These are phyloP conservation scores for Frieseomelitta varia DNA, from an alignment of 1,140 invertebrate species.

Conservation along the genomic window DNA sequence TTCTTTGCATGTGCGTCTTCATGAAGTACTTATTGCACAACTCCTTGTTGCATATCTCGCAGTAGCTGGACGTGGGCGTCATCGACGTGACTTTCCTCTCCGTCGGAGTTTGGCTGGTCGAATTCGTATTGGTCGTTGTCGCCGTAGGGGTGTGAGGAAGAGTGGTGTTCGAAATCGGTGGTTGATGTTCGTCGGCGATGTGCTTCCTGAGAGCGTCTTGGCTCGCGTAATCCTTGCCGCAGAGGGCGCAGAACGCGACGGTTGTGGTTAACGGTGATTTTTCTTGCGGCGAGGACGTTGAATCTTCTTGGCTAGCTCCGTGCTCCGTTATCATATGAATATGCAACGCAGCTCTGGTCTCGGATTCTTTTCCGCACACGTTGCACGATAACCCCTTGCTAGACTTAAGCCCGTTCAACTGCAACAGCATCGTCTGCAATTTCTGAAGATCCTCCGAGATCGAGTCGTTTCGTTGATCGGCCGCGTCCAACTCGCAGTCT, in stretches of 20 bases:
- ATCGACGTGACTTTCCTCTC: constrained; percentile 77
- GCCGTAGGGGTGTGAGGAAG: constrained; percentile 55
- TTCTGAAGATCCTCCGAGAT: constrained; percentile 92
- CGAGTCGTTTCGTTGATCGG: constrained; percentile 81
- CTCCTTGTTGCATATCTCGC: constrained; percentile 99
- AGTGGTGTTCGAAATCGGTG: constrained; percentile 51
- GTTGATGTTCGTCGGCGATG: constrained; percentile 83
- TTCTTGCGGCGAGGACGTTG: constrained; percentile 54
- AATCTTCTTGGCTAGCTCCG: constrained; percentile 72
- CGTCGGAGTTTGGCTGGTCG: constrained; percentile 36
- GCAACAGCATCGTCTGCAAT: constrained; percentile 95
- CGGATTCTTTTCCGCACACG: constrained; percentile 85
- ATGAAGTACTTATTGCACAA: constrained; percentile 99
- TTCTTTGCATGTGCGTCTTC: constrained; percentile 99
- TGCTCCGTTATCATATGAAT: constrained; percentile 86
- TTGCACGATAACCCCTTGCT: constrained; percentile 83
- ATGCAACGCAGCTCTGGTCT: constrained; percentile 83
- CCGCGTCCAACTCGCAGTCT: constrained; percentile 64
- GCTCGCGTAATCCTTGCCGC: constrained; percentile 83
- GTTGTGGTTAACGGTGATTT: constrained; percentile 47
- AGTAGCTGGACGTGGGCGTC: constrained; percentile 93
- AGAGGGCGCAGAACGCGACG: constrained; percentile 80
- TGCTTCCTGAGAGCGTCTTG: constrained; percentile 84
- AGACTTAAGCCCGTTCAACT: constrained; percentile 90
- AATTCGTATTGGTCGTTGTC: constrained; percentile 57